Base-by-base conservation (phyloP, 1,140 invertebrate species). In the Saxidomus purpurata region DNA sequence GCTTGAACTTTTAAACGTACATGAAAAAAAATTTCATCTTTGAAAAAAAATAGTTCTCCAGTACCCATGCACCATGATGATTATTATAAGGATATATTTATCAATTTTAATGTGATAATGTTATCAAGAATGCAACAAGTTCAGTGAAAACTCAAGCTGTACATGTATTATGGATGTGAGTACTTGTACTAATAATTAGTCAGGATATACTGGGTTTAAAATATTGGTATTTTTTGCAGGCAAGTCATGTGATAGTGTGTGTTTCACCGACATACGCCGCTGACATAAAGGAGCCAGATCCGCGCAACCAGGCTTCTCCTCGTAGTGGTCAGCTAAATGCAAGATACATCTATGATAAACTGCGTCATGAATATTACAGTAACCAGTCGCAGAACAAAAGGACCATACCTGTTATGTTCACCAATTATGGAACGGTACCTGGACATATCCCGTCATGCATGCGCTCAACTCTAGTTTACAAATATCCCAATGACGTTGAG, bases 211-310 rank as follows among this genome's bases (percentile, higher is more conserved):
- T n/a, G n/a, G n/a, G n/a, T n/a, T n/a, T n/a, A n/a, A n/a, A n/a
- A n/a, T n/a, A n/a, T n/a, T n/a, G n/a, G n/a, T 71, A 31, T 47
- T 38, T 4, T 36, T 76, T 85, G 52, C 69, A 85, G 83, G 83
- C 83, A 0, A 71, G 55, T 2, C 55, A 74, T n/a, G 34, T 85
- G 19, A 49, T 85, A 38, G 83, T 74, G 3, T 85, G 83, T 55
- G 38, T 85, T n/a, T 36, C 83, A 13, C 83, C 83, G n/a, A 85
- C 83, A 25, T 85, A 85, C 55, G 4, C 11, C 19, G 19, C n/a
- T n/a, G 83, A 85, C 47, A 85, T 76, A 25, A 13, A 8, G n/a
- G 49, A 85, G 31, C 47, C 63, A 38, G 38, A 31, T 19, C 40
- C 40, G 15, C 22, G 22, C 0, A 13, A 49, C n/a, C 38, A 31